Base-by-base conservation (phyloP, 2,888 invertebrate genomes). In the Cerastis leucographa region DNA sequence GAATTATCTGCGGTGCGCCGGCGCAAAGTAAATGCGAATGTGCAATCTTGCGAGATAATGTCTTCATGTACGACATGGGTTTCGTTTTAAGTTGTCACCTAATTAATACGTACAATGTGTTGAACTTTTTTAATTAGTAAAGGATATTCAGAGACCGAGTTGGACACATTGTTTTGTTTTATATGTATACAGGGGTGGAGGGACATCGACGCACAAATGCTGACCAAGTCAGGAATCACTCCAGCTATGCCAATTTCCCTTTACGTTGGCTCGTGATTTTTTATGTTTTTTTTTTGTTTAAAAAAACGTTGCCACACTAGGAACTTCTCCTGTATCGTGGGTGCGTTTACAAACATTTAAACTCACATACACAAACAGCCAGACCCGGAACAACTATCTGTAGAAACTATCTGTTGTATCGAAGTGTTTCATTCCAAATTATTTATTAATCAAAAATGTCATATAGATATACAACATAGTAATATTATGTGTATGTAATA, bases 11-110 rank as follows among this genome's bases (percentile, higher is more conserved):
- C 65, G 64, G 77, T 84, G 79, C 86, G 77, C 84, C 42, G 67
- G 77, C 78, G 78, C 87, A 80, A 68, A 70, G 76, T 70, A 84
- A 78, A 86, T 86, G 87, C 68, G 80, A 88, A 87, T 80, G 78
- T 74, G 78, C 85, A 80, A 79, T 87, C 88, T 78, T 80, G 80
- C 80, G 74, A 80, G 86, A 88, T 86, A 87, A 87, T 78, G 51
- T 71, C 74, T 76, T 76, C 62, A 73, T 84, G 76, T 78, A 75
- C 71, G 56, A 88, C 87, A 87, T 74, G 86, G 44, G 42, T 78
- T 86, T 84, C 71, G 54, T 86, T 86, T 87, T 87, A 87, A 76
- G 74, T 68, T 75, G 74, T 84, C 83, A 73, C 74, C 86, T 72
- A 74, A 71, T 69, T 67, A 62, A 84, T 73, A 79, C 19, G 46